Evolutionary conservation across 1,140 invertebrate genomes (phyloP).

Genomic region (Gerris buenoi): DNA sequence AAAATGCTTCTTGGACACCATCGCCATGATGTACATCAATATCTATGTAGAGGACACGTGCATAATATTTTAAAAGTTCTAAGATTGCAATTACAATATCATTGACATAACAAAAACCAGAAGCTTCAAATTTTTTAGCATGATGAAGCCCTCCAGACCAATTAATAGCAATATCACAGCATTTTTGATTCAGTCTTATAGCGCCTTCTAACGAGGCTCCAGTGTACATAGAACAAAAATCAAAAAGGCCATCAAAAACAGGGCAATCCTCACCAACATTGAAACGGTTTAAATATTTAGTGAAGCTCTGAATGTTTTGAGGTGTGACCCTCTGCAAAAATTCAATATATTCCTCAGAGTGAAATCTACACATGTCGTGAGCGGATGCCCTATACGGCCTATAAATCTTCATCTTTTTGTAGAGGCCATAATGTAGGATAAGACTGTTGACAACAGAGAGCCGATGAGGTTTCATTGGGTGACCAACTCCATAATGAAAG

Average conservation of each 20-base stretch:
- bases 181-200: constrained; percentile 81
- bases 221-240: constrained; percentile 96
- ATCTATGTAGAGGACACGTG: constrained; percentile 93
- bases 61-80: constrained; percentile 88
- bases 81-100: constrained; percentile 97
- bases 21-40: constrained; percentile 99
- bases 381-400: constrained; percentile 81
- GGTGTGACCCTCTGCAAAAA: constrained; percentile 92
- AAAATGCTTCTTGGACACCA: constrained; percentile 98
- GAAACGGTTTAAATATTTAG: constrained; percentile 82
- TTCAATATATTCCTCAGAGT: constrained; percentile 96
- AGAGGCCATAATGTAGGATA: constrained; percentile 86
- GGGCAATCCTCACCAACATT: constrained; percentile 99
- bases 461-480: constrained; percentile 98
- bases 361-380: constrained; percentile 95
- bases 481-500: constrained; percentile 90
- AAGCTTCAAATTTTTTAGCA: constrained; percentile 98
- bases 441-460: constrained; percentile 88
- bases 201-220: constrained; percentile 91
- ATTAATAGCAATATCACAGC: constrained; percentile 95
- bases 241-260: constrained; percentile 95
- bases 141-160: constrained; percentile 99
- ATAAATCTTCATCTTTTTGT: constrained; percentile 95
- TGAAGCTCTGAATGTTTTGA: constrained; percentile 86
- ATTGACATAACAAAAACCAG: constrained; percentile 95